These are phyloP conservation scores for Catocala nupta DNA, from an alignment of 2,888 invertebrate genomes.

Conservation along the genomic window DNA sequence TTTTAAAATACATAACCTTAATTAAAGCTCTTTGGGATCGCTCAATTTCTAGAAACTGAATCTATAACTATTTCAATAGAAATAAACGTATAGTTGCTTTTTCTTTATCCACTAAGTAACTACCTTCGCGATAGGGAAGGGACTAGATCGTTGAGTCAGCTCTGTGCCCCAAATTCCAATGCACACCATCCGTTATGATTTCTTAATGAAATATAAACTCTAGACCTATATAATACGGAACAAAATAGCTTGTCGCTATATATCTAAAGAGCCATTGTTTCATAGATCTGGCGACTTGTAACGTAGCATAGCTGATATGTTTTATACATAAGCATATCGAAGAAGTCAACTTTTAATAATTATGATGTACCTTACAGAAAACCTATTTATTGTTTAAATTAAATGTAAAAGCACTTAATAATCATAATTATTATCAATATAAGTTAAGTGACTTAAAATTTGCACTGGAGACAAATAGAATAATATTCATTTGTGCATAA, in stretches of 20 bases:
- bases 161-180: slow-evolving; percentile 83
- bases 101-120: slow-evolving; percentile 38
- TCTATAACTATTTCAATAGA: not conserved
- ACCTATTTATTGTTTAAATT: no score
- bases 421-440: no score
- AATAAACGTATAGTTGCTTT: not conserved
- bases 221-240: slow-evolving; percentile 50
- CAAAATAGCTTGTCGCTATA: slow-evolving; percentile 53
- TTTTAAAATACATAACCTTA: no score
- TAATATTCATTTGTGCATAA: not conserved
- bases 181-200: slow-evolving; percentile 72
- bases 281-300: slow-evolving; percentile 39
- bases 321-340: not conserved
- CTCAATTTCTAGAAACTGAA: no score
- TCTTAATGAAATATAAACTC: slow-evolving; percentile 63
- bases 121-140: slow-evolving; percentile 75
- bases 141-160: slow-evolving; percentile 85
- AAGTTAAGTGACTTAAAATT: no score
- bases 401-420: no score
- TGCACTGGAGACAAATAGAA: no score
- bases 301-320: slow-evolving; percentile 40
- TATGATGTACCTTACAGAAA: not conserved
- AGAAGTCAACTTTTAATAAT: not conserved
- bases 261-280: slow-evolving; percentile 45
- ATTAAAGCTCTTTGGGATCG: no score